phyloP scores from a whole-genome alignment of 2,888 invertebrate species.

The Caenorhabditis imperialis region DNA sequence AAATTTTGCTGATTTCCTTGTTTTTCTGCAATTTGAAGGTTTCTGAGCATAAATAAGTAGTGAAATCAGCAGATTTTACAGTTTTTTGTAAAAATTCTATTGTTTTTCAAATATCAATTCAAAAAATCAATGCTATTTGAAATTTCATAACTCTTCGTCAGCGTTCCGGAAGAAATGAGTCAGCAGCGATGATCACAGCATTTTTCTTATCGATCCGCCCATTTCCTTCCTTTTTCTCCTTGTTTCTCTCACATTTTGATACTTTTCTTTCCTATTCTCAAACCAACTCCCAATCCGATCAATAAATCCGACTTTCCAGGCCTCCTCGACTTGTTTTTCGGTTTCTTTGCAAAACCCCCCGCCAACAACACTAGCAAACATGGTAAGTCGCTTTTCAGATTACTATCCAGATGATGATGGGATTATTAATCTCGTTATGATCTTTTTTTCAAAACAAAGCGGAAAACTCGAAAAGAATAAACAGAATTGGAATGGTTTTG shows the following conservation, averaged over 20 bases:
- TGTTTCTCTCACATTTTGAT: not conserved
- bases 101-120: no score
- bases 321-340: conserved; percentile 41
- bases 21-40: no score
- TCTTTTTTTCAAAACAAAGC: not conserved
- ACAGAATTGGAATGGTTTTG: conserved; percentile 39
- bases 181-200: no score
- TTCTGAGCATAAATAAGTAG: no score
- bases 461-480: conserved; percentile 7
- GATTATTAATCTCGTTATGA: not conserved
- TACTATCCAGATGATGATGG: conserved; percentile 4
- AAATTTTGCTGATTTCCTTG: no score
- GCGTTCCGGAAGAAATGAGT: no score
- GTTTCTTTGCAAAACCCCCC: conserved; percentile 29
- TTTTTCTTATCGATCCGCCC: no score
- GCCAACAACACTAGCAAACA: conserved; percentile 31
- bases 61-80: no score
- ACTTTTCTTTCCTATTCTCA: not conserved
- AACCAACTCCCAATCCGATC: not conserved
- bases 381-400: conserved; percentile 30
- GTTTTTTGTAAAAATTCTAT: no score
- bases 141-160: no score
- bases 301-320: conserved; percentile 23
- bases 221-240: no score
- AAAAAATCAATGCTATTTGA: no score